Evolutionary conservation across 1,140 invertebrate species (phyloP).

Genomic region (Tetramorium simillimum): DNA sequence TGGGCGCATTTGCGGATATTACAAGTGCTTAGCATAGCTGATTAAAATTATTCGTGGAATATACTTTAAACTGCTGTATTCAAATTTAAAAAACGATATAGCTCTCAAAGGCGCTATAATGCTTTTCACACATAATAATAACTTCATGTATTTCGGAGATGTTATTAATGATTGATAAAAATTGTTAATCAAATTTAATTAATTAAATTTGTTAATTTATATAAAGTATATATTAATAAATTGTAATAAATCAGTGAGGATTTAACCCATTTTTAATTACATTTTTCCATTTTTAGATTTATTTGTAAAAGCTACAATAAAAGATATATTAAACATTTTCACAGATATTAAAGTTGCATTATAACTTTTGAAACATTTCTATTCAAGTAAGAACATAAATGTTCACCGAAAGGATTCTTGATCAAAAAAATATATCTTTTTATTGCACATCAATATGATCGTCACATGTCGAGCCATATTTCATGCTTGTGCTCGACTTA

Average conservation of each 20-base stretch:
- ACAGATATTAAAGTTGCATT: neutral
- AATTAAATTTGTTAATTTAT: constrained; percentile 14
- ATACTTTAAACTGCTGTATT: neutral
- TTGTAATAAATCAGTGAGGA: neutral
- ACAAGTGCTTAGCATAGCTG: neutral
- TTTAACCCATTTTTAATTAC: neutral
- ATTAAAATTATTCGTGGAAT: constrained; percentile 30
- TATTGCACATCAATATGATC: neutral
- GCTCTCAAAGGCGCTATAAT: neutral
- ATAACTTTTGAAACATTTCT: neutral
- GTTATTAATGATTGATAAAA: neutral
- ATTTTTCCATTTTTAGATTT: neutral
- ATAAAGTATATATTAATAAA: neutral
- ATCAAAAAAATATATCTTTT: constrained; percentile 3
- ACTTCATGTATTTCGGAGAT: neutral
- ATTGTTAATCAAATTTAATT: neutral
- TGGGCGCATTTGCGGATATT: neutral
- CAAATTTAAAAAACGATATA: neutral
- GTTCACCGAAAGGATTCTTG: neutral
- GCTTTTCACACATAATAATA: neutral
- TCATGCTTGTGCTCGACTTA: constrained; percentile 33
- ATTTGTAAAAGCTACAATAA: neutral
- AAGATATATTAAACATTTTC: neutral
- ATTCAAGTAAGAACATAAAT: neutral
- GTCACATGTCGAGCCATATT: constrained; percentile 18